phyloP scores from a whole-genome alignment of 2,113 vertebrate genomes.

The Tretioscincus oriximinensis region DNA sequence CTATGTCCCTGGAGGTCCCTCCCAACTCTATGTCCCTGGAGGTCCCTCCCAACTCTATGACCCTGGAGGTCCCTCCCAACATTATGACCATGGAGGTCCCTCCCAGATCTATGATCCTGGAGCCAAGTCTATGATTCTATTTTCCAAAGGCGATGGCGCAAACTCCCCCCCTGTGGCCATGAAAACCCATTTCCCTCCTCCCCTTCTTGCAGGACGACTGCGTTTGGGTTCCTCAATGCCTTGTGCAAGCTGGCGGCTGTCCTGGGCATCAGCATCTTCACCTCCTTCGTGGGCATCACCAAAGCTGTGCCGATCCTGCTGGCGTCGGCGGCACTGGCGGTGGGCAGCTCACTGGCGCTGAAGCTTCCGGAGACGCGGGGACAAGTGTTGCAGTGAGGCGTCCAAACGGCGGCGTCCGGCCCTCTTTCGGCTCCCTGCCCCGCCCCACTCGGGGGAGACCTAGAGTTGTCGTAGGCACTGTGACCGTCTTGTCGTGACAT shows the following conservation, averaged over 20 bases:
- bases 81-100: no score
- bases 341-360: conserved; percentile 89
- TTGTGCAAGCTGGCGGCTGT: conserved; percentile 92
- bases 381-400: conserved; percentile 88
- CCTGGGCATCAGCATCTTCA: conserved; percentile 96
- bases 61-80: no score
- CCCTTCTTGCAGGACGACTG: conserved; percentile 80
- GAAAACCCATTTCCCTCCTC: background rate
- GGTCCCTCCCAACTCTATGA: no score
- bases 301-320: conserved; percentile 94
- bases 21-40: no score
- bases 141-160: no score
- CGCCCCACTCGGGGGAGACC: background rate
- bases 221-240: conserved; percentile 94
- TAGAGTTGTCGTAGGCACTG: conserved; percentile 69
- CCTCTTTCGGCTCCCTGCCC: conserved; percentile 5
- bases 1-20: no score
- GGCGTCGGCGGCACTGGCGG: conserved; percentile 87
- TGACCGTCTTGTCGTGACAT: conserved; percentile 62
- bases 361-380: conserved; percentile 93
- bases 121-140: no score
- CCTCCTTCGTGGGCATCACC: conserved; percentile 93
- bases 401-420: conserved; percentile 15
- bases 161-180: no score
- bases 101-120: no score